phyloP scores from a whole-genome alignment of 2,113 vertebrate genomes.

The Capreolus pygargus region DNA sequence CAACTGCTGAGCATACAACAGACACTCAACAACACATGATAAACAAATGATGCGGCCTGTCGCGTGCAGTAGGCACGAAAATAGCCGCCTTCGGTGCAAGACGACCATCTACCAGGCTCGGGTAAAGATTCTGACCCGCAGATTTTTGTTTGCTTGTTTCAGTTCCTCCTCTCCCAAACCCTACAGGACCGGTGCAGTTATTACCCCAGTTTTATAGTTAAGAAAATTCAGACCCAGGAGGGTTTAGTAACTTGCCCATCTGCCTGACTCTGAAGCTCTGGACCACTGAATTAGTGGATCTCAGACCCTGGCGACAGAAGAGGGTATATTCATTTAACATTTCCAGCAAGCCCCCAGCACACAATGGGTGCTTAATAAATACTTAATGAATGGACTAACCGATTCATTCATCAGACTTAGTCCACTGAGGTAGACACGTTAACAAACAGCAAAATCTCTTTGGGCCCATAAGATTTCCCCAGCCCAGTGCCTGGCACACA shows the following conservation, averaged over 20 bases:
- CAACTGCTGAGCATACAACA: background rate
- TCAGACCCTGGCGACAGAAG: background rate
- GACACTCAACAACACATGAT: background rate
- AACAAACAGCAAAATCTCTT: background rate
- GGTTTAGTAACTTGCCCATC: background rate
- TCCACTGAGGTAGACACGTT: background rate
- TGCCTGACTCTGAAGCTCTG: background rate
- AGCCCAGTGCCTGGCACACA: constrained; percentile 19
- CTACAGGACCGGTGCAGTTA: background rate
- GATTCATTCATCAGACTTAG: background rate
- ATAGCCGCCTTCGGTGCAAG: background rate
- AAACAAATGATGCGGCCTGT: background rate
- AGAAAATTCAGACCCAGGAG: background rate
- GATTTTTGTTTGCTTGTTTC: background rate
- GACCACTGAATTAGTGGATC: background rate
- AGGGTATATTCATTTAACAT: background rate
- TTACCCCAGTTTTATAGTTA: background rate
- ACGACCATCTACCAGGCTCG: background rate
- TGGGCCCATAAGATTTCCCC: background rate
- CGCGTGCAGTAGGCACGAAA: background rate
- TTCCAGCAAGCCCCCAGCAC: background rate
- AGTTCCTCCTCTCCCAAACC: background rate
- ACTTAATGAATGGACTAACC: background rate
- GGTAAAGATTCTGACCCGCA: background rate
- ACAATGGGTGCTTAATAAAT: background rate